phyloP scores from a whole-genome alignment of 2,113 vertebrate species.

The Mastomys natalensis region DNA sequence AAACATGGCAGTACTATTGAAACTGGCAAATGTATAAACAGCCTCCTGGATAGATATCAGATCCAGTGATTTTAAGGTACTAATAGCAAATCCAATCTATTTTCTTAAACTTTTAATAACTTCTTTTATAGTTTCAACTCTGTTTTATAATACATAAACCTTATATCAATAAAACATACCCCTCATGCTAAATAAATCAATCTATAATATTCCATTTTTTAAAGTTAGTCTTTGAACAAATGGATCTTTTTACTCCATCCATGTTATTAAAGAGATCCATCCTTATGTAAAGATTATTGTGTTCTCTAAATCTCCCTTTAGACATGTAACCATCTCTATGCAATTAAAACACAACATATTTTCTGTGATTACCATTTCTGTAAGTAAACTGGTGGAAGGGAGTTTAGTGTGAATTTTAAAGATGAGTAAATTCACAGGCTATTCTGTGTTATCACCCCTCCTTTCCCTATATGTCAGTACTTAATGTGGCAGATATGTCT shows the following conservation, averaged over 20 bases:
- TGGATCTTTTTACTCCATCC: neutral
- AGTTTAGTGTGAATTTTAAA: neutral
- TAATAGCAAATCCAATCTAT: neutral
- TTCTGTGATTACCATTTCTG: neutral
- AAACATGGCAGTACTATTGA: neutral
- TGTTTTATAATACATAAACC: neutral
- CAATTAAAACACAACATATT: neutral
- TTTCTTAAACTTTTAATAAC: neutral
- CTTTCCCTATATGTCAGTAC: neutral
- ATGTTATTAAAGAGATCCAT: neutral
- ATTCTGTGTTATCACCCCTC: neutral
- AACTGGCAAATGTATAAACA: neutral
- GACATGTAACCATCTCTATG: neutral
- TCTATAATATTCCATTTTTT: neutral
- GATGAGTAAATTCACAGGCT: neutral
- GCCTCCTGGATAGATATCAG: neutral
- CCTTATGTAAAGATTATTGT: neutral
- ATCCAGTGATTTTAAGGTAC: neutral
- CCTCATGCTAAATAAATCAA: neutral
- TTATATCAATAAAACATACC: neutral
- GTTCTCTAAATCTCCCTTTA: neutral
- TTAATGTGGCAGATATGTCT: neutral
- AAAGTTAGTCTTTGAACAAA: neutral
- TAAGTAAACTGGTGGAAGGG: neutral
- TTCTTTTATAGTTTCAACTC: neutral